These are phyloP conservation scores for Falco berigora DNA, from an alignment of 2,797 vertebrate genomes.

Conservation along the genomic window DNA sequence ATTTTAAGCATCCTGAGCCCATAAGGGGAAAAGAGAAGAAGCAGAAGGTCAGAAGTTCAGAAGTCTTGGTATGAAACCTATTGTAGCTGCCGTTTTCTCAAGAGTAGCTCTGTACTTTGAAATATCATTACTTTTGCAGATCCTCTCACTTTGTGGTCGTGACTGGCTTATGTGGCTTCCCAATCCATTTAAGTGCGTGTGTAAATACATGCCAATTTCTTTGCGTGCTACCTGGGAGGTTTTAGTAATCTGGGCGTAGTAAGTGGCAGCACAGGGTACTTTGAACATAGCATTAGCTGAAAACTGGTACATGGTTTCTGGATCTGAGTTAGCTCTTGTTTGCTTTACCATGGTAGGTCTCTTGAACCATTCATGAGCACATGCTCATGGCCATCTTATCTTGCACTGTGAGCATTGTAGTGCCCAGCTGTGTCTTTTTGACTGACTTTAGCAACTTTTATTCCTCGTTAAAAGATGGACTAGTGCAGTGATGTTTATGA, in stretches of 20 bases:
- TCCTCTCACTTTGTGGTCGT: not conserved
- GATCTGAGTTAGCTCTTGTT: not conserved
- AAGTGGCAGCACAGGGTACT: not conserved
- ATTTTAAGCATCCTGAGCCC: not conserved
- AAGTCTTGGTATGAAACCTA: not conserved
- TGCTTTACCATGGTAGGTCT: not conserved
- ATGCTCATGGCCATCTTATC: not conserved
- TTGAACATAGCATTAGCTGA: not conserved
- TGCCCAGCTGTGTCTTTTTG: not conserved
- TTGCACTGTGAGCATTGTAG: not conserved
- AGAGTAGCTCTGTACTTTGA: not conserved
- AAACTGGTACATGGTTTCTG: not conserved
- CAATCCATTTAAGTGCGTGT: not conserved
- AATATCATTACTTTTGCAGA: not conserved
- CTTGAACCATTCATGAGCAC: not conserved
- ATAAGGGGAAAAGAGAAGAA: not conserved
- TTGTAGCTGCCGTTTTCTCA: not conserved
- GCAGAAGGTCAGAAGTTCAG: not conserved
- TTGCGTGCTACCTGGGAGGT: not conserved
- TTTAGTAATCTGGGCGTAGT: not conserved
- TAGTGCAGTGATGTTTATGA: not conserved
- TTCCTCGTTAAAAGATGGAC: not conserved
- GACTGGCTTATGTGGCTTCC: not conserved
- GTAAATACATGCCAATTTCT: not conserved
- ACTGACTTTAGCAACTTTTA: not conserved